A percentile compares a stretch with the other conserved stretches of the same genome.
Conservation (phyloP, 1,140 invertebrate genomes). For the Eupeodes corollae region DNA sequence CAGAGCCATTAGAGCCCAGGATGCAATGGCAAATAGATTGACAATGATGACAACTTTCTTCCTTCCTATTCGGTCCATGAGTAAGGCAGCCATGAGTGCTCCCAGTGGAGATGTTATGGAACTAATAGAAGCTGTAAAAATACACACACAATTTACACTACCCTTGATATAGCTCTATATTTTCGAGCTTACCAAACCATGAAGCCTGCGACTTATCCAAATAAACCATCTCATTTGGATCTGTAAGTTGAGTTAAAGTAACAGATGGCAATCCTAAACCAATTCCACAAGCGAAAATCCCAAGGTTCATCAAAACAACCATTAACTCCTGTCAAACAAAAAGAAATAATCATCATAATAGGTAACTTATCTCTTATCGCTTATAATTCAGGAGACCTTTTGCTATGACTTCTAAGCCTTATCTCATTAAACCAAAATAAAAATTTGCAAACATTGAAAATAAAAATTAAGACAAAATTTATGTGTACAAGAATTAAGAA, state of each 20-base stretch:
- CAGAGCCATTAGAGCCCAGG: constrained; percentile 27
- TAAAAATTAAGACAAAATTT: too few species aligned
- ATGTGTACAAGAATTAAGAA: too few species aligned
- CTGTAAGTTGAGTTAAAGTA: constrained; percentile 17
- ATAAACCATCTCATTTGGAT: constrained; percentile 12
- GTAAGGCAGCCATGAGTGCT: constrained; percentile 20
- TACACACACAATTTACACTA: neutral
- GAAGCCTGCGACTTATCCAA: constrained; percentile 16
- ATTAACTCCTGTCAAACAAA: neutral
- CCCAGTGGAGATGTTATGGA: constrained; percentile 29
- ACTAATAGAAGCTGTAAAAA: constrained; percentile 21
- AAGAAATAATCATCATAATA: neutral
- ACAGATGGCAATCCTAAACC: constrained; percentile 26
- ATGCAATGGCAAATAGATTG: constrained; percentile 20
- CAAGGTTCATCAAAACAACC: constrained; percentile 28
- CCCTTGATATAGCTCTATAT: neutral
- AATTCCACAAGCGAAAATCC: constrained; percentile 25
- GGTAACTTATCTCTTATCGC: too few species aligned
- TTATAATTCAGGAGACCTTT: too few species aligned
- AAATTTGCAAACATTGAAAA: too few species aligned
- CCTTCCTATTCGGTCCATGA: constrained; percentile 27
- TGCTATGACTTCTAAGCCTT: too few species aligned
- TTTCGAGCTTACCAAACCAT: constrained; percentile 21
- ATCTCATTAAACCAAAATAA: too few species aligned
- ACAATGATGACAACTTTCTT: constrained; percentile 23